Percentiles rank a stretch among this genome's conserved stretches.
Evolutionary conservation across 1,140 invertebrate species (phyloP).

Genomic region (Cherax quadricarinatus): DNA sequence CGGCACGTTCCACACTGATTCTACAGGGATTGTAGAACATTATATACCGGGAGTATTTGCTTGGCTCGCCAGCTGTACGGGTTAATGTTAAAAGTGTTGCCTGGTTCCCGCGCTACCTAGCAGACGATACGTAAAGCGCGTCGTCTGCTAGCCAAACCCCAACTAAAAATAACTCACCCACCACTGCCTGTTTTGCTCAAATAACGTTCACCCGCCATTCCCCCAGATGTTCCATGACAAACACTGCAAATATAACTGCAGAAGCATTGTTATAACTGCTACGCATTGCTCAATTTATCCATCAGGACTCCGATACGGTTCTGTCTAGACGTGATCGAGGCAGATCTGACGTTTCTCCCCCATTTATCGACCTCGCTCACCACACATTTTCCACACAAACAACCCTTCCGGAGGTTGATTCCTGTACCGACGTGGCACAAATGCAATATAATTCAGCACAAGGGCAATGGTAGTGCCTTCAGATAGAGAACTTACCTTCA

Average conservation of each 20-base stretch:
- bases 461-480: background rate
- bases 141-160: conserved; percentile 60
- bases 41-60: background rate
- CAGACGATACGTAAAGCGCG: conserved; percentile 58
- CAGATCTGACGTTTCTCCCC: conserved; percentile 51
- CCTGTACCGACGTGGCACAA: background rate
- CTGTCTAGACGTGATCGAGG: conserved; percentile 38
- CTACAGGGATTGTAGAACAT: background rate
- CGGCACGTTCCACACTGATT: background rate
- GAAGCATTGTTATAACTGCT: background rate
- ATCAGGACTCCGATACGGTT: background rate
- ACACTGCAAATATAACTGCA: background rate
- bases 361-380: conserved; percentile 60
- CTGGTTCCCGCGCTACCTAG: conserved; percentile 55
- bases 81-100: background rate
- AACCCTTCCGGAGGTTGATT: conserved; percentile 9
- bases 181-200: conserved; percentile 59
- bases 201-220: conserved; percentile 40
- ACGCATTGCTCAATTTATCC: background rate
- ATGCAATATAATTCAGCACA: background rate
- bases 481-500: conserved; percentile 45
- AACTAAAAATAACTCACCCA: conserved; percentile 61
- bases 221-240: conserved; percentile 18
- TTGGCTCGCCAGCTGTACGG: background rate
- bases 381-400: conserved; percentile 17